A percentile compares a stretch with the other conserved stretches of the same genome.
These are phyloP conservation scores for Ptyas mucosa DNA, from an alignment of 2,113 vertebrate genomes.

Conservation along the genomic window DNA sequence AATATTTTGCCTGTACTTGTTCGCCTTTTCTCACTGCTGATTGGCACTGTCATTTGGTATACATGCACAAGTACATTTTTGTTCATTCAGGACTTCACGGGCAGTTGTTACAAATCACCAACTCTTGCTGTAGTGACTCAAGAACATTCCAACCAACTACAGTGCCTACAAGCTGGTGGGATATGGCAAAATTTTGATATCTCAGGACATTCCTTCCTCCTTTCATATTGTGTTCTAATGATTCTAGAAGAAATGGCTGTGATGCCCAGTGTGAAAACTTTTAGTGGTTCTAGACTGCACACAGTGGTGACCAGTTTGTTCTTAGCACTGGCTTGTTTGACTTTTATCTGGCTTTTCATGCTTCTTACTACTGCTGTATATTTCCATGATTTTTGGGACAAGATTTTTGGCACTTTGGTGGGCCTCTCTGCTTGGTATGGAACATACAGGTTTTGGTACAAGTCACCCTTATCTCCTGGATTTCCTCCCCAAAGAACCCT, in stretches of 20 bases:
- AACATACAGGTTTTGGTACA: conserved; percentile 87
- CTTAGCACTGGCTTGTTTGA: conserved; percentile 77
- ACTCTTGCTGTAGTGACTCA: background rate
- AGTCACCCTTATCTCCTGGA: conserved; percentile 82
- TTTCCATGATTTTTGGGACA: conserved; percentile 85
- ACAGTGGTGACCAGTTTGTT: conserved; percentile 70
- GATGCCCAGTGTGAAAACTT: conserved; percentile 68
- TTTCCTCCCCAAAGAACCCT: conserved; percentile 75
- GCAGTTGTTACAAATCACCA: conserved; percentile 70
- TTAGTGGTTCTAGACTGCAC: conserved; percentile 50
- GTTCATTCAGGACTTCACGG: conserved; percentile 81
- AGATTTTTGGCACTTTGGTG: conserved; percentile 79
- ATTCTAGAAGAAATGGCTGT: conserved; percentile 86
- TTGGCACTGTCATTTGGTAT: conserved; percentile 87
- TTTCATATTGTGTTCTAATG: conserved; percentile 85
- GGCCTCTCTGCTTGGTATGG: conserved; percentile 83
- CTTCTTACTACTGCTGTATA: conserved; percentile 89
- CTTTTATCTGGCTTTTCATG: conserved; percentile 87
- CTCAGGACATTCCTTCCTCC: conserved; percentile 93
- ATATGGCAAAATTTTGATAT: conserved; percentile 89
- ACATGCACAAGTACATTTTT: conserved; percentile 77
- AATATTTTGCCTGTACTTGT: conserved; percentile 62
- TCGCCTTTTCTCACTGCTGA: conserved; percentile 75
- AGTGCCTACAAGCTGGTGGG: conserved; percentile 75
- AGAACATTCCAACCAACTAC: conserved; percentile 64